A percentile compares a stretch with the other conserved stretches of the same genome.
phyloP scores from a whole-genome alignment of 2,888 invertebrate genomes.

The Omphaloscelis lunosa region DNA sequence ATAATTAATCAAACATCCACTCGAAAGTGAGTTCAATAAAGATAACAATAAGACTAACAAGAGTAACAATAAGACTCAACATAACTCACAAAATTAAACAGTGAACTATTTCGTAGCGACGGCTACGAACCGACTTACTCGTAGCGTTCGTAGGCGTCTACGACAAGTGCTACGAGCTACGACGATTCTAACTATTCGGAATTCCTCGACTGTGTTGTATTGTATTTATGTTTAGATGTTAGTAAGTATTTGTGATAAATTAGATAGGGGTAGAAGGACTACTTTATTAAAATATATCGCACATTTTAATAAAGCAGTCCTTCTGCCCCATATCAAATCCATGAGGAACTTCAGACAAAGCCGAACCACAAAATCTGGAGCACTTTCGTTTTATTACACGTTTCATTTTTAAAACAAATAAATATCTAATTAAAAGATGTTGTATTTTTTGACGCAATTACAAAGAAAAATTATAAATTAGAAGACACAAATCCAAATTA shows the following conservation, averaged over 20 bases:
- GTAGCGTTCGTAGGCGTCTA: constrained; percentile 59
- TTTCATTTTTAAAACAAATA: background rate
- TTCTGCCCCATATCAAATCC: too few species aligned
- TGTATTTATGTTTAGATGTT: constrained; percentile 19
- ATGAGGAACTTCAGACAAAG: constrained; percentile 16
- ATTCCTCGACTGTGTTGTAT: constrained; percentile 29
- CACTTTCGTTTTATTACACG: constrained; percentile 4
- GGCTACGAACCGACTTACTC: constrained; percentile 54
- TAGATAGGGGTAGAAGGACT: constrained; percentile 2
- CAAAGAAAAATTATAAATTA: too few species aligned
- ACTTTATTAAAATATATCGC: too few species aligned
- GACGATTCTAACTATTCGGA: constrained; percentile 43
- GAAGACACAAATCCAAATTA: too few species aligned
- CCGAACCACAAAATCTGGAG: constrained; percentile 15
- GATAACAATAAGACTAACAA: constrained; percentile 20
- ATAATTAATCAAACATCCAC: background rate
- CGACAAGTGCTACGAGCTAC: constrained; percentile 60
- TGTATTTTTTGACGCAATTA: background rate
- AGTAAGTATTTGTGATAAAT: constrained; percentile 25
- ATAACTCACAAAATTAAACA: constrained; percentile 41
- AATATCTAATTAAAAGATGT: background rate
- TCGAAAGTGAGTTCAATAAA: background rate
- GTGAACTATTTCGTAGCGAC: constrained; percentile 36
- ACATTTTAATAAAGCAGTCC: too few species aligned
- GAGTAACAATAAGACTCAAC: constrained; percentile 15